A percentile compares a stretch with the other conserved stretches of the same genome.
Conservation (phyloP, 2,888 invertebrate species). For the Tinea trinotella region DNA sequence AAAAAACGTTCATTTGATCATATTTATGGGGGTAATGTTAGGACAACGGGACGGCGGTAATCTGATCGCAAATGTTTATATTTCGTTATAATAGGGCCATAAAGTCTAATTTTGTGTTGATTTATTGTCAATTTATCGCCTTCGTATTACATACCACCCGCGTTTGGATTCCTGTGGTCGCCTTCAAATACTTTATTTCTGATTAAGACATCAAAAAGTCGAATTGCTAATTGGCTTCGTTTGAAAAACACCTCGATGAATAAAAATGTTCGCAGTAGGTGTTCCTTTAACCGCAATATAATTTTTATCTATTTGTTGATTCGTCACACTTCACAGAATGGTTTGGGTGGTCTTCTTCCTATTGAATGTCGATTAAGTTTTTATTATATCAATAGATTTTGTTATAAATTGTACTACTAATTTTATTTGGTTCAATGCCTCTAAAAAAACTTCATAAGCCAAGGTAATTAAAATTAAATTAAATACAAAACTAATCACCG, state of each 20-base stretch:
- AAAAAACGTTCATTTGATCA: slow-evolving; percentile 4
- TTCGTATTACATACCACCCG: slow-evolving; percentile 17
- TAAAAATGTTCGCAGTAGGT: slow-evolving; percentile 26
- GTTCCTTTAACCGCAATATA: slow-evolving; percentile 25
- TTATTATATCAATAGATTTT: not conserved
- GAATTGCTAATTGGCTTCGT: slow-evolving; percentile 2
- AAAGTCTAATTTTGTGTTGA: slow-evolving; percentile 15
- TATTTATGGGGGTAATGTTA: slow-evolving; percentile 15
- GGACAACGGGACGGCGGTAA: slow-evolving; percentile 15
- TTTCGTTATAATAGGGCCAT: slow-evolving; percentile 16
- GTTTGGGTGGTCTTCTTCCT: slow-evolving; percentile 30
- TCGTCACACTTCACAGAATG: slow-evolving; percentile 32
- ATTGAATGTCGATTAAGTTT: slow-evolving; percentile 20
- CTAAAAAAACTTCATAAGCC: not conserved
- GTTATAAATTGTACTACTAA: no score
- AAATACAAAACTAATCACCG: not conserved
- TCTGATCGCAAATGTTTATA: slow-evolving; percentile 18
- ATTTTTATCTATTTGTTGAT: slow-evolving; percentile 23
- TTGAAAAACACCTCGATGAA: slow-evolving; percentile 19
- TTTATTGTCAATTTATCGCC: slow-evolving; percentile 18
- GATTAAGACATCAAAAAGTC: slow-evolving; percentile 22
- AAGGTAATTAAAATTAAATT: not conserved
- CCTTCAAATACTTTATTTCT: not conserved
- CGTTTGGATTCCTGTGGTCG: slow-evolving; percentile 20
- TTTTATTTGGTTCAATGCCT: not conserved